Evolutionary conservation across 2,888 invertebrate genomes (phyloP), one percentile per base, ranked within the genome.

Genomic region (Thelaira solivaga): DNA sequence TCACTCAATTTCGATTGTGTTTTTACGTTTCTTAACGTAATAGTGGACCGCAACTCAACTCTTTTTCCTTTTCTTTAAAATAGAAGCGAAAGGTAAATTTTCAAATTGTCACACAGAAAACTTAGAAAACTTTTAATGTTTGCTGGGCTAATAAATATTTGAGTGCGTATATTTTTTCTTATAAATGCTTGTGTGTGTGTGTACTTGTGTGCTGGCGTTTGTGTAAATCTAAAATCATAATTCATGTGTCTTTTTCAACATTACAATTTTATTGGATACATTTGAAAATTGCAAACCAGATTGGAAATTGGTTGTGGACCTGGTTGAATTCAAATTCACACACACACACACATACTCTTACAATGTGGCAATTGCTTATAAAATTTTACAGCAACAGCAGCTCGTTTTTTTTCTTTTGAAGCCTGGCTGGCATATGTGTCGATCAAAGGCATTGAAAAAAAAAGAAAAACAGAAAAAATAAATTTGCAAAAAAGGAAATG

Each of bases 211-310:
- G 34, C 16, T 22, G 45, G 45, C 26, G 20, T 41, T 26, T 59
- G 45, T 39, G 53, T 71, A 78, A 78, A 78, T 78, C 78, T 74
- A 78, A 74, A 78, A 69, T 74, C 78, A 78, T 78, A 74, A 74
- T 78, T 78, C 78, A 74, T 78, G 47, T 74, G 74, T 74, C 64
- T 74, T 74, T 64, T n/a, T 59, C 61, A 61, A 74, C 65, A 65
- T 78, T 78, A 74, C 78, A 65, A 65, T 78, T 78, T 78, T 78
- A 78, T 78, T 78, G 78, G 74, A 55, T 78, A 61, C 64, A 78
- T 78, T 78, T 78, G 65, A 74, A 72, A 74, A 78, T 74, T 74
- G 78, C 78, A 65, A 78, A 74, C 47, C 74, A 78, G 65, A 78
- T 78, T 74, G 69, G 49, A 73, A 67, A 74, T 72, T 73, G 67